Base-by-base conservation (phyloP, 1,140 invertebrate species). In the Arctopsyche grandis region DNA sequence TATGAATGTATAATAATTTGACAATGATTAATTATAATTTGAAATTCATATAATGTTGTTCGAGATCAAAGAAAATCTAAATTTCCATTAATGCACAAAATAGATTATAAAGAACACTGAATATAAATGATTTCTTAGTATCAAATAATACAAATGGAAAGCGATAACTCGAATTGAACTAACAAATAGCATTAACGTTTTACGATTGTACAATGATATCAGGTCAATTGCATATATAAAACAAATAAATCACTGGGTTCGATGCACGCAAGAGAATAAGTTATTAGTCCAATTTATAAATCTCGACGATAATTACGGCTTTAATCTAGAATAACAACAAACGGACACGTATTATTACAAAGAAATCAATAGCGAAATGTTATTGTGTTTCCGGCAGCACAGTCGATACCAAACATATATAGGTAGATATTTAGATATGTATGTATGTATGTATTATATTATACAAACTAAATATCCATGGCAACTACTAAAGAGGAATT, bases 221-320 rank as follows among this genome's bases (percentile, higher is more conserved):
- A 16, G 56, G 9, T 60, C 9, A 21, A 21, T 60, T 60, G 16
- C 56, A 60, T 19, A 60, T n/a, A n/a, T n/a, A n/a, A 56, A 60
- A 60, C 0, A 19, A 60, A 19, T 5, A 60, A 19, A 19, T 60
- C 9, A 60, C 19, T 60, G 56, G 56, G 56, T 60, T 60, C 56
- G 19, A 60, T 16, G 56, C n/a, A n/a, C 16, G 56, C 14, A 60
- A 16, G 56, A 21, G 56, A 60, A 60, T 60, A 16, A 60, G 56
- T 60, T 60, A 60, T 60, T 60, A 19, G 56, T 60, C 9, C 56
- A 19, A 60, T 60, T 16, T 60, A 60, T 60, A 19, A 60, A 60
- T 60, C 56, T 60, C 16, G 56, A 60, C 16, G 16, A 16, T 60
- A 60, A 60, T 60, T 60, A 60, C 9, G 9, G 9, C 56, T 60